Evolutionary conservation across 2,888 invertebrate genomes (phyloP).

Genomic region (Lepidochrysops patricia): DNA sequence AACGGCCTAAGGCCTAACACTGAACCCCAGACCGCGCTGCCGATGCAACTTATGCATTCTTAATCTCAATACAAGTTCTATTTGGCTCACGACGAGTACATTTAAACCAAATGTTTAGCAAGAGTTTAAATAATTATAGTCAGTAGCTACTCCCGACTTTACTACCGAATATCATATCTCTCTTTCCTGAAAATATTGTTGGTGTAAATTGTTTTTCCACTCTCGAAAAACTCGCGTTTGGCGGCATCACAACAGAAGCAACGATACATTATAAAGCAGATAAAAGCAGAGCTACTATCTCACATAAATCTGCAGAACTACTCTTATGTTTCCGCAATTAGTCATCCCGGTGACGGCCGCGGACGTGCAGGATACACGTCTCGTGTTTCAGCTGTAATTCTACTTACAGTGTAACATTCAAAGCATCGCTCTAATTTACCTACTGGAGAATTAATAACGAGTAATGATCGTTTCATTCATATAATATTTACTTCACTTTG

Average conservation of each 20-base stretch:
- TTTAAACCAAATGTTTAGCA: too few relatives aligned
- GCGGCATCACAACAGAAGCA: background rate
- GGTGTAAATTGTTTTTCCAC: background rate
- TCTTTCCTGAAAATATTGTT: background rate
- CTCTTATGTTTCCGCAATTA: slow-evolving; percentile 12
- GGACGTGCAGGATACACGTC: background rate
- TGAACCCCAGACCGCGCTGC: background rate
- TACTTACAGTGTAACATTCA: background rate
- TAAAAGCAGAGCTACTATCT: background rate
- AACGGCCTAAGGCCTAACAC: too few relatives aligned
- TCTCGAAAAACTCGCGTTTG: background rate
- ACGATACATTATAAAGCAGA: slow-evolving; percentile 1
- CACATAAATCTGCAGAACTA: slow-evolving; percentile 9
- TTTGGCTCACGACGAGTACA: background rate
- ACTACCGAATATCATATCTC: background rate
- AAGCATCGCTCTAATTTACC: background rate
- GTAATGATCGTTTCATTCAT: background rate
- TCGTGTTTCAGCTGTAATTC: slow-evolving; percentile 1
- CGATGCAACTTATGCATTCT: background rate
- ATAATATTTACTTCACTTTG: background rate
- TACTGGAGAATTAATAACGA: background rate
- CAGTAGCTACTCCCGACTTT: background rate
- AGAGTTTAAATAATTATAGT: too few relatives aligned
- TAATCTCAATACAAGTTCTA: background rate
- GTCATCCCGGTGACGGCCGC: background rate